These are phyloP conservation scores for Tuberolachnus salignus DNA, from an alignment of 2,888 invertebrate species.

Conservation along the genomic window DNA sequence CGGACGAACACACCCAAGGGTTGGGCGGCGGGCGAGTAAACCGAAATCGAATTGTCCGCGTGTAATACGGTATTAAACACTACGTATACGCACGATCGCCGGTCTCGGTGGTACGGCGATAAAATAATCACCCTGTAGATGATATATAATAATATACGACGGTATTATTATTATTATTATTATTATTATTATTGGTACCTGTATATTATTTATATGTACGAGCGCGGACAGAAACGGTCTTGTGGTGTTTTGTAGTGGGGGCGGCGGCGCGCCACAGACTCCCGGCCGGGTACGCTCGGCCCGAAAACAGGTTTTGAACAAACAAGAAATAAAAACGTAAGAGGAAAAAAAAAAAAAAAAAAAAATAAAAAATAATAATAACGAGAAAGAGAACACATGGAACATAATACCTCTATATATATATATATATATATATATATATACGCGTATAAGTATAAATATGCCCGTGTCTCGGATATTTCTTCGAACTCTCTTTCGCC, in stretches of 20 bases:
- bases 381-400: slow-evolving; percentile 51
- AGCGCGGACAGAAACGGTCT: slow-evolving; percentile 5
- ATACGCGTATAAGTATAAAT: slow-evolving; percentile 34
- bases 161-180: too few relatives aligned
- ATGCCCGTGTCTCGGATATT: slow-evolving; percentile 36
- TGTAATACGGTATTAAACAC: too few relatives aligned
- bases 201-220: too few relatives aligned
- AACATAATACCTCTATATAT: too few relatives aligned
- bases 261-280: slow-evolving; percentile 32
- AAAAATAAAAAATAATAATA: slow-evolving; percentile 42
- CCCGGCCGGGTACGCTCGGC: slow-evolving; percentile 28
- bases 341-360: slow-evolving; percentile 37
- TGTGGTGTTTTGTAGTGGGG: slow-evolving; percentile 11
- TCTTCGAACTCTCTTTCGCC: slow-evolving; percentile 52
- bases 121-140: slow-evolving; percentile 7
- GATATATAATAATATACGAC: background rate
- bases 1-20: too few relatives aligned
- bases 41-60: too few relatives aligned
- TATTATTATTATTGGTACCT: background rate
- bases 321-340: slow-evolving; percentile 55
- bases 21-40: too few relatives aligned
- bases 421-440: too few relatives aligned
- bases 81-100: too few relatives aligned
- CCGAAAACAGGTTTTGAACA: slow-evolving; percentile 52
- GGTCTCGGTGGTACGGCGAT: too few relatives aligned